phyloP scores from a whole-genome alignment of 1,140 invertebrate species.

The Drosophila ambigua region DNA sequence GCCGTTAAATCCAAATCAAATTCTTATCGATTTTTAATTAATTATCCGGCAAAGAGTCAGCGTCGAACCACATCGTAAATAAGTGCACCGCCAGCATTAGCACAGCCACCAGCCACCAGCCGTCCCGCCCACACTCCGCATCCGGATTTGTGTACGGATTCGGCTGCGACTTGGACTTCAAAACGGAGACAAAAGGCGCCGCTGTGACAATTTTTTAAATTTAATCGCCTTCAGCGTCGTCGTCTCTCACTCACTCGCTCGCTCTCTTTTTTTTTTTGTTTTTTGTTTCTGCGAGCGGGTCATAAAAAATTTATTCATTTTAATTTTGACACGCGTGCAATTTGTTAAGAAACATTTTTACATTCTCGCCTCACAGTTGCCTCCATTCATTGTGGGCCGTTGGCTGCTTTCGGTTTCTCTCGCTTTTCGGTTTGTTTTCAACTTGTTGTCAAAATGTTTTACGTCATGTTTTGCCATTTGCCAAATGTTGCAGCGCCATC shows the following conservation, averaged over 20 bases:
- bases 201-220: conserved; percentile 42
- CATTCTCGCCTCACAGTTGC: conserved; percentile 46
- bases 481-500: conserved; percentile 38
- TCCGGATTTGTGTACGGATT: too few relatives aligned
- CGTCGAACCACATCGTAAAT: conserved; percentile 64
- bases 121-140: too few relatives aligned
- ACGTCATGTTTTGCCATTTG: conserved; percentile 74
- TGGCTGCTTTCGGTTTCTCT: conserved; percentile 15
- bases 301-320: conserved; percentile 74
- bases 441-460: conserved; percentile 66
- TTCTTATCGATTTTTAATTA: conserved; percentile 82
- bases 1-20: conserved; percentile 78
- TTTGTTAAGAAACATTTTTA: conserved; percentile 70
- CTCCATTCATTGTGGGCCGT: conserved; percentile 44
- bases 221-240: conserved; percentile 27
- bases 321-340: conserved; percentile 76
- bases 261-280: conserved; percentile 24
- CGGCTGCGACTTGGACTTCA: not conserved
- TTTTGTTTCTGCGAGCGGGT: conserved; percentile 18
- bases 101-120: not conserved
- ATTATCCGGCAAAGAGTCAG: conserved; percentile 53
- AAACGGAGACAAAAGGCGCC: conserved; percentile 31
- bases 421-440: not conserved
- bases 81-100: conserved; percentile 11
- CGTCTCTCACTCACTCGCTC: not conserved